Percentiles rank a stretch among this genome's conserved stretches.
Conservation (phyloP, 2,888 invertebrate genomes). For the Latheticus oryzae region DNA sequence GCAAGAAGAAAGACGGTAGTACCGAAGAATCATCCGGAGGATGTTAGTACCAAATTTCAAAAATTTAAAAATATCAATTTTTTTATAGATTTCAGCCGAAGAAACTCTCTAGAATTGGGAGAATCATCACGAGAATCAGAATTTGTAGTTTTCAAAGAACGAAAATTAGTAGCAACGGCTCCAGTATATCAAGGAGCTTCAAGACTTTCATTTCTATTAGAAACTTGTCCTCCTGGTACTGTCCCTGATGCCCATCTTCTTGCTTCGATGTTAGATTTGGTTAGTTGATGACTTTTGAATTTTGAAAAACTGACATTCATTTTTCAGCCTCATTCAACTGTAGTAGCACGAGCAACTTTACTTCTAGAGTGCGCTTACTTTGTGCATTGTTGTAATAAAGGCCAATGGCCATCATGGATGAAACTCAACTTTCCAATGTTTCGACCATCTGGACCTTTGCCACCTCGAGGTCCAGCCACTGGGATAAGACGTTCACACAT, state of each 20-base stretch:
- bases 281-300: no score
- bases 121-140: slow-evolving; percentile 87
- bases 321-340: slow-evolving; percentile 89
- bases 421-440: slow-evolving; percentile 85
- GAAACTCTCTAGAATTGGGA: slow-evolving; percentile 85
- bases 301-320: slow-evolving; percentile 2
- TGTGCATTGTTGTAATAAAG: slow-evolving; percentile 97
- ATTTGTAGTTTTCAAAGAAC: slow-evolving; percentile 87
- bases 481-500: slow-evolving; percentile 72
- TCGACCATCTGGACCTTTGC: slow-evolving; percentile 76
- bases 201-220: slow-evolving; percentile 90
- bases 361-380: slow-evolving; percentile 95
- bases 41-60: slow-evolving; percentile 68
- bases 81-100: slow-evolving; percentile 75
- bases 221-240: slow-evolving; percentile 95
- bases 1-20: slow-evolving; percentile 90
- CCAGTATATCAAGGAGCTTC: slow-evolving; percentile 89
- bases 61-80: slow-evolving; percentile 10
- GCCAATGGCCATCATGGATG: slow-evolving; percentile 99
- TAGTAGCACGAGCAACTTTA: slow-evolving; percentile 91
- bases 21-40: slow-evolving; percentile 86
- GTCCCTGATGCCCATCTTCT: slow-evolving; percentile 97
- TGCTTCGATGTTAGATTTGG: slow-evolving; percentile 93
- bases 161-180: slow-evolving; percentile 82
- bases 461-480: slow-evolving; percentile 63